Percentiles rank a stretch among this genome's conserved stretches.
Conservation (phyloP, 1,140 invertebrate species). For the Liolophura sinensis region DNA sequence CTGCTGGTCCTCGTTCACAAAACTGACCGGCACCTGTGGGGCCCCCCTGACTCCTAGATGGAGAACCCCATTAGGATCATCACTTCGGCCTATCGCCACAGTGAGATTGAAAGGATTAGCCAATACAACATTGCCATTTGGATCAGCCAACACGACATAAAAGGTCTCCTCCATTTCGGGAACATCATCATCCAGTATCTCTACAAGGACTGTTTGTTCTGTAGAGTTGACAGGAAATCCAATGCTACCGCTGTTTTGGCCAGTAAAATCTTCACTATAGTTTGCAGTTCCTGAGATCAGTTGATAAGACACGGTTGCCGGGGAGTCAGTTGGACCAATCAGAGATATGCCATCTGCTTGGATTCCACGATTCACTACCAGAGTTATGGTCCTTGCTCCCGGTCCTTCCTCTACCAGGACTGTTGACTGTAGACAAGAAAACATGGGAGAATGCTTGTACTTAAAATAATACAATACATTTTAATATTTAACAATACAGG, state of each 20-base stretch:
- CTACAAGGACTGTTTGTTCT: conserved; percentile 28
- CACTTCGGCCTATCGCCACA: conserved; percentile 48
- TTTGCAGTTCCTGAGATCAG: conserved; percentile 28
- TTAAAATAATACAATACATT: not conserved
- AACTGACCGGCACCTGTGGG: conserved; percentile 8
- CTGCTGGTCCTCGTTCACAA: conserved; percentile 44
- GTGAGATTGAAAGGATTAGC: conserved; percentile 21
- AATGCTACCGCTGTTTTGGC: conserved; percentile 27
- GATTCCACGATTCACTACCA: conserved; percentile 39
- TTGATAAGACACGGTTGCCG: conserved; percentile 35
- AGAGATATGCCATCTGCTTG: conserved; percentile 24
- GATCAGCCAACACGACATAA: conserved; percentile 19
- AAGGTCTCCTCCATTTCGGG: conserved; percentile 48
- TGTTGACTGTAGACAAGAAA: too few relatives aligned
- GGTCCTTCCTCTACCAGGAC: conserved; percentile 30
- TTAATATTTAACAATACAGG: too few relatives aligned
- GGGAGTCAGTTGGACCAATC: conserved; percentile 34
- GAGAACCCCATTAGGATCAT: conserved; percentile 48
- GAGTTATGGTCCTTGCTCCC: conserved; percentile 14
- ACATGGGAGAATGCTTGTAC: too few relatives aligned
- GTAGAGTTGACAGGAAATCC: conserved; percentile 33
- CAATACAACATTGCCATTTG: conserved; percentile 37
- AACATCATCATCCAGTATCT: conserved; percentile 38
- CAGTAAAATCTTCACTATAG: conserved; percentile 31
- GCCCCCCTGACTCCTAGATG: conserved; percentile 24